phyloP scores from a whole-genome alignment of 53 echinoderm and acorn worm species.

The Echinarachnius parma region DNA sequence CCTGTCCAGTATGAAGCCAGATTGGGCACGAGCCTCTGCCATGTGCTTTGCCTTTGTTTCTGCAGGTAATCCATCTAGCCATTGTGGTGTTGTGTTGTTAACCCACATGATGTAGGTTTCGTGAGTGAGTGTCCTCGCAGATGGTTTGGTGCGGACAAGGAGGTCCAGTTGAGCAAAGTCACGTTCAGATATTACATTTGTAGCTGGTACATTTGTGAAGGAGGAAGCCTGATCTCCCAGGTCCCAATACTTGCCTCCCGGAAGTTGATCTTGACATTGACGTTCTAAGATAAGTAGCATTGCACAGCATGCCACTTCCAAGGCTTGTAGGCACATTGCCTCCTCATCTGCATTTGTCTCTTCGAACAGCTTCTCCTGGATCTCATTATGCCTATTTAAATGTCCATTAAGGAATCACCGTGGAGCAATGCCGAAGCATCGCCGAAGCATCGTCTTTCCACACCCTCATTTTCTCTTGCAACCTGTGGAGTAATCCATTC shows the following conservation, averaged over 20 bases:
- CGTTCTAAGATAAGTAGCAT: conserved; percentile 14
- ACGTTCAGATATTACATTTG: neutral
- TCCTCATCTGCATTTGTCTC: neutral
- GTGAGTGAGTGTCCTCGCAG: conserved; percentile 5
- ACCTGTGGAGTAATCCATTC: neutral
- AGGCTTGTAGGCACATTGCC: conserved; percentile 8
- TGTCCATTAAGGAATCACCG: neutral
- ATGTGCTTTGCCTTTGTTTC: conserved; percentile 23
- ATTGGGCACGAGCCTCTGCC: conserved; percentile 16
- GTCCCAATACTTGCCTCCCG: neutral
- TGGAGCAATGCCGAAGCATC: neutral
- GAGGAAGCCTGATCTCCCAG: neutral
- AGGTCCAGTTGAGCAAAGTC: conserved; percentile 19
- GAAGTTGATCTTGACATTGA: conserved; percentile 8
- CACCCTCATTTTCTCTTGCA: neutral
- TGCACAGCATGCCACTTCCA: conserved; percentile 10
- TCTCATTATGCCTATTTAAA: neutral
- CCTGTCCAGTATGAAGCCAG: too few relatives aligned
- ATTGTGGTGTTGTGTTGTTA: conserved; percentile 17
- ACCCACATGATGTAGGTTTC: conserved; percentile 30
- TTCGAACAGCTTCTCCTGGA: neutral
- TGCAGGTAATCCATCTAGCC: conserved; percentile 12
- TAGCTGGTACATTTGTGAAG: conserved; percentile 6
- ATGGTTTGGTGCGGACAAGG: neutral
- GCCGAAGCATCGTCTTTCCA: conserved; percentile 9